These are phyloP conservation scores for Apamea epomidion DNA, from an alignment of 2,888 invertebrate species.

Conservation along the genomic window DNA sequence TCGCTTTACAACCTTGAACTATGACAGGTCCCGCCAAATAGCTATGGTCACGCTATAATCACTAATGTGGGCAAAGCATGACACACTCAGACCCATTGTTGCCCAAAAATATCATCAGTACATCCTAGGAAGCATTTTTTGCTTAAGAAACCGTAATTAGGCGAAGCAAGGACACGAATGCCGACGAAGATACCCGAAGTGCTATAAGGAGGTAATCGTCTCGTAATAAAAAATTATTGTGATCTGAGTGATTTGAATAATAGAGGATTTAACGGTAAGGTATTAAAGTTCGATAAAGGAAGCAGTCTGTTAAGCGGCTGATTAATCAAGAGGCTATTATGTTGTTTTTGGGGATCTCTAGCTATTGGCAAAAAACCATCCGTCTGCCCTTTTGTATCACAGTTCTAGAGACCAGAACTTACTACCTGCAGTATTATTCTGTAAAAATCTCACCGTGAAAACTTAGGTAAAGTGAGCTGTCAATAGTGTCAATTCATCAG, in stretches of 20 bases:
- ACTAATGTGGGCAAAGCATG: slow-evolving; percentile 81
- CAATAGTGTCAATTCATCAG: no score
- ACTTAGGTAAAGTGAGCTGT: no score
- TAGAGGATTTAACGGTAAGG: slow-evolving; percentile 17
- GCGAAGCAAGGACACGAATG: slow-evolving; percentile 65
- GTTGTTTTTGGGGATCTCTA: slow-evolving; percentile 15
- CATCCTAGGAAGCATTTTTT: slow-evolving; percentile 75
- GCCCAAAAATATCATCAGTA: slow-evolving; percentile 72
- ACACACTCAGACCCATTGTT: slow-evolving; percentile 75
- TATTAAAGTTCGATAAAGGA: slow-evolving; percentile 27
- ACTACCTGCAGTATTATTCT: no score
- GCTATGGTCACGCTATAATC: slow-evolving; percentile 79
- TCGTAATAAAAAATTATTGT: slow-evolving; percentile 17
- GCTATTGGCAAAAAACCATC: not conserved
- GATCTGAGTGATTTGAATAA: slow-evolving; percentile 29
- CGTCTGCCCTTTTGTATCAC: not conserved
- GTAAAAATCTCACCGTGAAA: no score
- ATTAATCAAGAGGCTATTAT: slow-evolving; percentile 48
- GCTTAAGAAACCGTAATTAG: slow-evolving; percentile 63
- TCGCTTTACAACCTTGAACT: slow-evolving; percentile 82
- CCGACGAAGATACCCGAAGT: slow-evolving; percentile 39
- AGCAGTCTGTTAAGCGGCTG: slow-evolving; percentile 28
- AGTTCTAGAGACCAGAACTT: not conserved
- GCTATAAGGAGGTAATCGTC: not conserved
- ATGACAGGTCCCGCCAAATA: slow-evolving; percentile 80